Conservation (phyloP, 2,113 vertebrate species). For the Daboia siamensis region DNA sequence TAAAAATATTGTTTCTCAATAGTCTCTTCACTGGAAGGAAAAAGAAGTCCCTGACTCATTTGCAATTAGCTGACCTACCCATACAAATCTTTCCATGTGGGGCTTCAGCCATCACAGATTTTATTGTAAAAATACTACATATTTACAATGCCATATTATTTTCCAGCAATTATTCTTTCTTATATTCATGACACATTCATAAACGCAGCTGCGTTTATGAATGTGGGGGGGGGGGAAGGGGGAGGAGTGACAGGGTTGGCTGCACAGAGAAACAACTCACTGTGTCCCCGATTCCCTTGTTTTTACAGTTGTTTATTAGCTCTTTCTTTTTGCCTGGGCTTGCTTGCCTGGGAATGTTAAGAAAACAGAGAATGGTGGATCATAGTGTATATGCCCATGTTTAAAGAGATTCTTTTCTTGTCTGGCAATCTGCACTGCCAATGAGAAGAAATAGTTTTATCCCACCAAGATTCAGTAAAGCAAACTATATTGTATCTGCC, state of each 20-base stretch:
- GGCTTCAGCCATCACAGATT: conserved; percentile 82
- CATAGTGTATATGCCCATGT: background rate
- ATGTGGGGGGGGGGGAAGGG: background rate
- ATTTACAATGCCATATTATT: conserved; percentile 80
- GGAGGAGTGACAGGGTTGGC: background rate
- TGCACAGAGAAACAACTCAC: conserved; percentile 58
- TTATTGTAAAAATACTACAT: conserved; percentile 86
- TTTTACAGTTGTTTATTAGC: conserved; percentile 32
- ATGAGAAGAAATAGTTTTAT: background rate
- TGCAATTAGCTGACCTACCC: conserved; percentile 87
- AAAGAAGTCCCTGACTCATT: conserved; percentile 85
- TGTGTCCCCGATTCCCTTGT: conserved; percentile 38
- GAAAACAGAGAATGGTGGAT: conserved; percentile 3
- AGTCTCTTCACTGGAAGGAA: conserved; percentile 85
- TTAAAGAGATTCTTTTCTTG: conserved; percentile 9
- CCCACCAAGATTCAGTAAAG: background rate
- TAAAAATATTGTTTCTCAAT: conserved; percentile 93
- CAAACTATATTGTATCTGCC: background rate
- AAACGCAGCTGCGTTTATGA: conserved; percentile 79
- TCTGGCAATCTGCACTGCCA: conserved; percentile 12
- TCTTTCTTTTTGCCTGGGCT: conserved; percentile 15
- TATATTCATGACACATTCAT: conserved; percentile 69
- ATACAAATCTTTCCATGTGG: conserved; percentile 87
- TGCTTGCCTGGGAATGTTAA: conserved; percentile 31
- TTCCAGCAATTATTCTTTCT: conserved; percentile 72